Percentiles rank a stretch among this genome's conserved stretches.
Evolutionary conservation across 2,113 vertebrate genomes (phyloP).

Genomic region (Platysternon megacephalum): DNA sequence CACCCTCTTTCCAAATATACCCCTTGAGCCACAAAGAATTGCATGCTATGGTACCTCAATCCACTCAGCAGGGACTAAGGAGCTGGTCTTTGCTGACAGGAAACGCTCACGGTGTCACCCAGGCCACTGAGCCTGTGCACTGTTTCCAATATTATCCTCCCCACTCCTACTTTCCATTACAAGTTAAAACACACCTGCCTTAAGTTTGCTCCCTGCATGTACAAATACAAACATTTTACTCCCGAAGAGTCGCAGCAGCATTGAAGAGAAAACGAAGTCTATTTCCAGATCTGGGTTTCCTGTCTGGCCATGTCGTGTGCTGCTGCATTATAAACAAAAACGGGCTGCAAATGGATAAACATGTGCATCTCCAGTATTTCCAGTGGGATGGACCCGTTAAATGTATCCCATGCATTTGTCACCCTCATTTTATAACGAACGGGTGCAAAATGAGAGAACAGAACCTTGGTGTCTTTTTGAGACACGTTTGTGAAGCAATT

Average conservation of each 20-base stretch:
- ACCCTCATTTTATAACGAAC: not conserved
- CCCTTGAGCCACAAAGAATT: not conserved
- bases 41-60: not conserved
- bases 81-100: conserved; percentile 8
- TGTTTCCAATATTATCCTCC: conserved; percentile 40
- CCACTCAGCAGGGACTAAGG: not conserved
- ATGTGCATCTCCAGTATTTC: not conserved
- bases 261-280: not conserved
- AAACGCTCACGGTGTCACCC: conserved; percentile 19
- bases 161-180: not conserved
- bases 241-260: conserved; percentile 8
- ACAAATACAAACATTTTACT: conserved; percentile 22
- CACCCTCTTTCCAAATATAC: conserved; percentile 32
- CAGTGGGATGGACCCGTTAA: not conserved
- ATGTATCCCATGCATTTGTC: not conserved
- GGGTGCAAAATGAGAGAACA: not conserved
- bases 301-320: not conserved
- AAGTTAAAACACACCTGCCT: not conserved
- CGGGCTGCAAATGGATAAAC: not conserved
- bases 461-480: not conserved
- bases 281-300: not conserved
- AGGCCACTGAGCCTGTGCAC: not conserved
- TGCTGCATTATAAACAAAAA: conserved; percentile 50
- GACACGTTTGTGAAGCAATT: not conserved
- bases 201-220: conserved; percentile 10